Conservation (phyloP, 1,140 invertebrate genomes). For the Aphaenogaster rudis region DNA sequence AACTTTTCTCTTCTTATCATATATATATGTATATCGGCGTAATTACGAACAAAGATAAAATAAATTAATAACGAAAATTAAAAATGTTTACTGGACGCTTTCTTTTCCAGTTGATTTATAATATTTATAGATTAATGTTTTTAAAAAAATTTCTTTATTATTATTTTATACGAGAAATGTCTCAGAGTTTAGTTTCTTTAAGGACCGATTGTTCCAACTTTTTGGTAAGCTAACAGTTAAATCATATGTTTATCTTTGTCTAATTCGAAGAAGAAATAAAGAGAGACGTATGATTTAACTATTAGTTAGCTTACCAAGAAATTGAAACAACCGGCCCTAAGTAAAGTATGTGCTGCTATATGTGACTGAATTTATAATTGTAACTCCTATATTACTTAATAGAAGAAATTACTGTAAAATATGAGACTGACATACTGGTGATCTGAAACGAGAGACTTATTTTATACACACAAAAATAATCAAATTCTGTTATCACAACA, state of each 20-base stretch:
- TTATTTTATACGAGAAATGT: conserved; percentile 4
- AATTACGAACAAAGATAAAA: neutral
- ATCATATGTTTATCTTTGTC: no score
- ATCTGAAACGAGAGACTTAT: conserved; percentile 30
- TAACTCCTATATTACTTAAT: neutral
- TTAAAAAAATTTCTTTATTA: conserved; percentile 12
- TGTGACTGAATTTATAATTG: neutral
- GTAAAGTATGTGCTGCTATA: neutral
- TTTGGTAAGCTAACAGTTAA: no score
- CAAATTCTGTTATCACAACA: neutral
- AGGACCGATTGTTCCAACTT: no score
- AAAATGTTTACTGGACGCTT: neutral
- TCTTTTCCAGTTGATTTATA: neutral
- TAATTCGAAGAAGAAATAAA: no score
- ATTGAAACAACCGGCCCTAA: no score
- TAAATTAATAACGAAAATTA: neutral
- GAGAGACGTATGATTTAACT: no score
- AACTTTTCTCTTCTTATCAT: neutral
- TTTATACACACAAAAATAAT: neutral
- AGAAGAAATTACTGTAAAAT: conserved; percentile 39
- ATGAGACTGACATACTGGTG: conserved; percentile 32
- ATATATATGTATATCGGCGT: no score
- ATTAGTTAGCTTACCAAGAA: no score
- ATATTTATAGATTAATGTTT: conserved; percentile 26
- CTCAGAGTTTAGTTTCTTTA: neutral